A percentile compares a stretch with the other conserved stretches of the same genome.
Evolutionary conservation across 2,888 invertebrate species (phyloP).

Genomic region (Lomographa bimaculata): DNA sequence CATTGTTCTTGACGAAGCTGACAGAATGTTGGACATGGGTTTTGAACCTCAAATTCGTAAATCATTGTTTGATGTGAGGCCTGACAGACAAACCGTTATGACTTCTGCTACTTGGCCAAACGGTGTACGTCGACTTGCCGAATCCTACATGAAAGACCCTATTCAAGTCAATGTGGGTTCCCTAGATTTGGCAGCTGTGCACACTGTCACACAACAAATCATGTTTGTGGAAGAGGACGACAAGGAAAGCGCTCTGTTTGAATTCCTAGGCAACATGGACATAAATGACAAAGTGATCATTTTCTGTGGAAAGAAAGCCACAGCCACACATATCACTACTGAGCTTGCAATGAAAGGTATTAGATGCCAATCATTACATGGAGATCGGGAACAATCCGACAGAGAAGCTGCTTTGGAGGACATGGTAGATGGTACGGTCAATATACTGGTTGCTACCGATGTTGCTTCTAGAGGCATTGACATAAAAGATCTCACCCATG

Average conservation of each 20-base stretch:
- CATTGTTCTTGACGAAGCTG: constrained; percentile 96
- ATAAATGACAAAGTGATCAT: constrained; percentile 93
- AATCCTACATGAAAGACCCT: constrained; percentile 94
- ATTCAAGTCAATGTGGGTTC: constrained; percentile 95
- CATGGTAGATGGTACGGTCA: constrained; percentile 90
- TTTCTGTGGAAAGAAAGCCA: constrained; percentile 94
- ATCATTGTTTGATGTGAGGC: constrained; percentile 90
- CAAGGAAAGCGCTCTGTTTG: constrained; percentile 86
- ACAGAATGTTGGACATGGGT: constrained; percentile 94
- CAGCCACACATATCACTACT: constrained; percentile 92
- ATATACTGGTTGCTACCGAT: constrained; percentile 96
- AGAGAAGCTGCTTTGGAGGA: constrained; percentile 93
- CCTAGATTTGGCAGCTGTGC: constrained; percentile 94
- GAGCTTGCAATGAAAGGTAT: constrained; percentile 89
- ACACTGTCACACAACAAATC: constrained; percentile 92
- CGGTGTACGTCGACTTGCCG: constrained; percentile 92
- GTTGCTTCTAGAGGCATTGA: constrained; percentile 97
- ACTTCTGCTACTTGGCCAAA: constrained; percentile 98
- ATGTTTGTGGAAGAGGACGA: constrained; percentile 87
- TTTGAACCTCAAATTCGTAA: constrained; percentile 95
- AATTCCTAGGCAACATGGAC: constrained; percentile 88
- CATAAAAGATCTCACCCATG: constrained; percentile 94
- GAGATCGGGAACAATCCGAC: constrained; percentile 92
- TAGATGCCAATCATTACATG: constrained; percentile 92
- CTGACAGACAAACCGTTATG: constrained; percentile 97